Conservation (phyloP, 2,888 invertebrate species). For the Rhynchonema sp. region DNA sequence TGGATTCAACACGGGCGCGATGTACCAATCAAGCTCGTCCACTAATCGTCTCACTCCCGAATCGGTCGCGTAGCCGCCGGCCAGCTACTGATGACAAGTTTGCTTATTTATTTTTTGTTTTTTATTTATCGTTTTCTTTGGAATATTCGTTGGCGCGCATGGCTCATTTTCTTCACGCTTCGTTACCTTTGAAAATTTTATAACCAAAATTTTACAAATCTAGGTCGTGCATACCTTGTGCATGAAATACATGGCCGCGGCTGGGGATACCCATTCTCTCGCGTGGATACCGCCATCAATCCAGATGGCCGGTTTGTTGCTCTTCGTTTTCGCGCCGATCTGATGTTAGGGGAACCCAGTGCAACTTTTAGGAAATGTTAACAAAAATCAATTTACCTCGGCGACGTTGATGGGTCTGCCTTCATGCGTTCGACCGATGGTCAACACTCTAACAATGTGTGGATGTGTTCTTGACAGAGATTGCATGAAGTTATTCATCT, state of each 20-base stretch:
- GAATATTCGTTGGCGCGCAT: no score
- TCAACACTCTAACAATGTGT: neutral
- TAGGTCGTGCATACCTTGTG: slow-evolving; percentile 12
- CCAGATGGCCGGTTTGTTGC: slow-evolving; percentile 12
- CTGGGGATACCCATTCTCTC: slow-evolving; percentile 21
- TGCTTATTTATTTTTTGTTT: no score
- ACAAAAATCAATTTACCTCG: neutral
- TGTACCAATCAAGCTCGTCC: slow-evolving; percentile 24
- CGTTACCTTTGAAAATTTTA: no score
- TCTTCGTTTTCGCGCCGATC: neutral
- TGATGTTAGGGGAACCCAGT: no score
- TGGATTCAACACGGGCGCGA: slow-evolving; percentile 24
- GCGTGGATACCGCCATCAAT: slow-evolving; percentile 20
- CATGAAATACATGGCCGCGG: slow-evolving; percentile 23
- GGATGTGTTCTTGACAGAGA: slow-evolving; percentile 2
- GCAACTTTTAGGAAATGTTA: no score
- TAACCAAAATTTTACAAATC: neutral
- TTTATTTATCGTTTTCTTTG: no score
- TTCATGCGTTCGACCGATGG: slow-evolving; percentile 7
- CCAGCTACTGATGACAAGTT: no score
- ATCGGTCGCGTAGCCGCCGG: slow-evolving; percentile 20
- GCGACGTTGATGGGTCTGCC: slow-evolving; percentile 1
- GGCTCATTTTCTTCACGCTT: no score
- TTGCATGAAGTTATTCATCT: neutral
- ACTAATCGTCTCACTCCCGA: slow-evolving; percentile 18